Evolutionary conservation across 2,113 vertebrate genomes (phyloP).

Genomic region (Myodes glareolus): DNA sequence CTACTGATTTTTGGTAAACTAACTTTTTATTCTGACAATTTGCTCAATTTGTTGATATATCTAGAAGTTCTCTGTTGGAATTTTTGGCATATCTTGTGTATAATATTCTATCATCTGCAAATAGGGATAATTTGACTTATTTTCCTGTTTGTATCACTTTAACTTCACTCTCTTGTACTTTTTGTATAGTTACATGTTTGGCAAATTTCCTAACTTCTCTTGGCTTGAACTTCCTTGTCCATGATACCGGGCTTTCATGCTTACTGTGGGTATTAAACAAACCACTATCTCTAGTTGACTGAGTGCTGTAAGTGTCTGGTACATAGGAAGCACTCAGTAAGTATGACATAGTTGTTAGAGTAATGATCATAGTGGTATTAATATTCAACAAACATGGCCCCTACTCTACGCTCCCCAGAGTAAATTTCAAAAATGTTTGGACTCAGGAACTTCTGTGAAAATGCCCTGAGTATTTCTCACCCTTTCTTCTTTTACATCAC

Average conservation of each 20-base stretch:
- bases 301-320: neutral
- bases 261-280: neutral
- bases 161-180: neutral
- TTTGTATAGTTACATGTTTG: neutral
- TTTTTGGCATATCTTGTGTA: neutral
- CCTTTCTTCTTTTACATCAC: neutral
- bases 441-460: neutral
- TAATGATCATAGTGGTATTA: neutral
- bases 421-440: neutral
- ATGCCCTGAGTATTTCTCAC: neutral
- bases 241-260: neutral
- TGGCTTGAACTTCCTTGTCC: slow-evolving; percentile 15
- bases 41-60: neutral
- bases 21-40: neutral
- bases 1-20: neutral
- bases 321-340: neutral
- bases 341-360: neutral
- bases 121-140: neutral
- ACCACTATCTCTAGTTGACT: neutral
- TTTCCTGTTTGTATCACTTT: neutral
- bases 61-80: neutral
- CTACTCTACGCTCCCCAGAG: neutral
- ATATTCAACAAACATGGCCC: neutral
- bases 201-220: slow-evolving; percentile 14
- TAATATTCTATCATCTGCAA: neutral